These are phyloP conservation scores for Ptiloglossa arizonensis DNA, from an alignment of 1,140 invertebrate genomes.

Conservation along the genomic window DNA sequence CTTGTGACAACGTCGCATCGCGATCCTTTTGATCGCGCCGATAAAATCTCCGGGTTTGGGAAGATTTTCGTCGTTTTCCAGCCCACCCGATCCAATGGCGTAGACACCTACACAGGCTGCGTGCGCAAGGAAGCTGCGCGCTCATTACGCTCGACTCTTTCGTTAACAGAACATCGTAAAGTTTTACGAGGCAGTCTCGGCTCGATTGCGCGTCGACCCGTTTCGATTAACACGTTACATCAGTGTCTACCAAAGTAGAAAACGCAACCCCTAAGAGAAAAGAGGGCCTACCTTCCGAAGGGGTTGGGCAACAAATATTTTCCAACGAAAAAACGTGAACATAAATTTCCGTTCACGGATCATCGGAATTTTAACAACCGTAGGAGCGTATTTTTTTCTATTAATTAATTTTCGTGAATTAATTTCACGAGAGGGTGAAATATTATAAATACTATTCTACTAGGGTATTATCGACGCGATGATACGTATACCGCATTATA, in stretches of 20 bases:
- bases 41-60: slow-evolving; percentile 29
- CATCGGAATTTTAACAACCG: no score
- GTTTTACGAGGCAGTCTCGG: background rate
- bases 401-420: no score
- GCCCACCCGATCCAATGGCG: slow-evolving; percentile 31
- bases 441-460: no score
- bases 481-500: no score
- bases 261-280: no score
- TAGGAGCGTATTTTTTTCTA: no score
- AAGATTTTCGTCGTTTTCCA: slow-evolving; percentile 35
- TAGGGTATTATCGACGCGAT: no score
- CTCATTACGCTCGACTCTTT: background rate
- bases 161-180: background rate
- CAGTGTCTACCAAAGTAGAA: background rate
- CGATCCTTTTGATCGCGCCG: slow-evolving; percentile 57
- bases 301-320: no score
- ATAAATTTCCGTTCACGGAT: no score
- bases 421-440: no score
- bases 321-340: no score
- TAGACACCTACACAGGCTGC: background rate
- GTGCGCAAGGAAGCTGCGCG: background rate
- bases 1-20: slow-evolving; percentile 50
- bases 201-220: background rate
- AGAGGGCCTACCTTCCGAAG: no score
- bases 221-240: background rate